Percentiles rank a stretch among this genome's conserved stretches.
Conservation (phyloP, 1,140 invertebrate species). For the Platorchestia sp. region DNA sequence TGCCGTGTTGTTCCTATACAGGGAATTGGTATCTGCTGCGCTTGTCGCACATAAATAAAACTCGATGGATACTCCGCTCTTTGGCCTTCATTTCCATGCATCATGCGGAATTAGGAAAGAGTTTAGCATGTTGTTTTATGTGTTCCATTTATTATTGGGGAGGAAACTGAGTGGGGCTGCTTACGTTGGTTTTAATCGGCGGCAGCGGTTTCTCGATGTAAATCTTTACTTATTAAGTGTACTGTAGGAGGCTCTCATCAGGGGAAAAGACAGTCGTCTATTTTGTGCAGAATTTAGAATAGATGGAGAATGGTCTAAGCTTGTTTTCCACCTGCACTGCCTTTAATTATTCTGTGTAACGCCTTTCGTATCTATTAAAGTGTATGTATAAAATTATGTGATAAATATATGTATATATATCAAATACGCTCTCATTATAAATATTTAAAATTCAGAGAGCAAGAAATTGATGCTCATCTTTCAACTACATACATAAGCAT, state of each 20-base stretch:
- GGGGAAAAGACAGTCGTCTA: not conserved
- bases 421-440: not conserved
- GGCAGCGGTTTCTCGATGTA: not conserved
- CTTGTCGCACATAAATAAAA: conserved; percentile 9
- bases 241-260: not conserved
- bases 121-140: not conserved
- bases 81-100: not conserved
- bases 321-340: not conserved
- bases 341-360: not conserved
- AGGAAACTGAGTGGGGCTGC: not conserved
- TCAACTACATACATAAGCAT: not conserved
- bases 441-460: not conserved
- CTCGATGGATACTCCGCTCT: not conserved
- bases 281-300: not conserved
- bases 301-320: not conserved
- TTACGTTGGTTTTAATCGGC: not conserved
- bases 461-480: not conserved
- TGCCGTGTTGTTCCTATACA: conserved; percentile 29
- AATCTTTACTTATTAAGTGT: not conserved
- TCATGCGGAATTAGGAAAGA: not conserved
- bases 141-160: not conserved
- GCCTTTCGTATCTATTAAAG: not conserved
- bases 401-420: no score
- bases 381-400: not conserved
- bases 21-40: not conserved